Base-by-base conservation (phyloP, 2,113 vertebrate species). In the Pungitius pungitius region DNA sequence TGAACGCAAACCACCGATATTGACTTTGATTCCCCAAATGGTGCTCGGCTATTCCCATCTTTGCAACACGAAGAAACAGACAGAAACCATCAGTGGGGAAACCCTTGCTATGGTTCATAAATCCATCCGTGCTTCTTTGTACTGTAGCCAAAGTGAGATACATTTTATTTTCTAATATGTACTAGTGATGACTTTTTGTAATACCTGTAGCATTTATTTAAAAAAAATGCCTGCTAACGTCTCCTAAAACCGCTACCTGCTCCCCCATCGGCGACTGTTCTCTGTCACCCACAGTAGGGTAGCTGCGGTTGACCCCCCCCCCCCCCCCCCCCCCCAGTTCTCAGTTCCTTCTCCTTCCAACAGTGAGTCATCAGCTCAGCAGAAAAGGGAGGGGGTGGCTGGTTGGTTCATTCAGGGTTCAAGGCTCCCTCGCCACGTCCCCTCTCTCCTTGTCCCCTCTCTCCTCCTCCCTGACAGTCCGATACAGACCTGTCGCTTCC, bases 401-500 rank as follows among this genome's bases (percentile, higher is more conserved):
- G 73, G 65, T 54, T 8, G 80, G 90, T 90, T 92, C 90, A 92
- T 37, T 82, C 73, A 85, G 84, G 87, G 90, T 90, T 83, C 90
- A 92, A 75, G 83, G 64, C 82, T 83, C 62, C 70, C 75, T 79
- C 20, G 35, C 67, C 55, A 72, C 67, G 11, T 35, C 33, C 33
- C 20, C 47, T 49, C 47, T 40, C 8, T 69, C 69, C 71, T n/a
- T n/a, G n/a, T n/a, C n/a, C n/a, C 62, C 75, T 47, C 72, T 58
- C 75, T 30, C 61, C 66, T 83, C 57, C 69, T 51, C 71, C 42
- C 40, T 87, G 79, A 72, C 82, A 79, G 26, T 60, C 42, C 22
- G 60, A 54, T n/a, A 30, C 8, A 60, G 69, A 15, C 52, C 42
- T 27, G 6, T 57, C 37, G 35, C 37, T 56, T 69, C 2, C 4